Base-by-base conservation (phyloP, 2,113 vertebrate species). In the Chroicocephalus ridibundus region DNA sequence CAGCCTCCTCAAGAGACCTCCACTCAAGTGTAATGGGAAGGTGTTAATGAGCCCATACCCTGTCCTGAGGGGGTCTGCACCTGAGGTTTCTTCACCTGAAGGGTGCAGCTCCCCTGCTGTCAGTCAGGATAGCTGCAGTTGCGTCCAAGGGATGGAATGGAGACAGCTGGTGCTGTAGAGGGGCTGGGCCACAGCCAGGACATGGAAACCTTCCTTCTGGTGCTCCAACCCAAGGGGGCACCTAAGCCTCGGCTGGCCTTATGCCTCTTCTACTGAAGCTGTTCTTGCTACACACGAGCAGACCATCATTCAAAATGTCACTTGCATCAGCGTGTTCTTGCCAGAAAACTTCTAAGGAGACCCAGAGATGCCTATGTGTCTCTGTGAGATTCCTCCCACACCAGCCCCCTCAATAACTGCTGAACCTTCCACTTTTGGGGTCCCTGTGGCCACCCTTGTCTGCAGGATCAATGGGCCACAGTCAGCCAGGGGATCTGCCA, bases 311-410 rank as follows among this genome's bases (percentile, higher is more conserved):
- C 32, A 60, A 44, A 80, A 25, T 0, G 0, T 17, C 9, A 14
- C 13, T 42, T 44, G 26, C 0, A 0, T 11, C 27, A 8, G 5
- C 2, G 5, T 5, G 13, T 7, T 51, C 27, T 20, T 2, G 0
- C 7, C 15, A 3, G 26, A 4, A 31, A 44, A 18, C 20, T 21
- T 18, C 4, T 12, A 20, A 69, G 38, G 6, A 68, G 25, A 76
- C 29, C 9, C 2, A 10, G 31, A 74, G 34, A 15, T 15, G 17
- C 15, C 19, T 8, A 18, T 1, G 1, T 5, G 20, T 15, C 25
- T 42, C 51, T 47, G 3, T 38, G 29, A 26, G 3, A 31, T 15
- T 4, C 25, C 8, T 11, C 13, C 15, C 46, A 7, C 2, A 15
- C 14, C 46, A 47, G 15, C 6, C 2, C 7, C 70, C 14, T 10